Conservation (phyloP, 1,140 invertebrate genomes). For the Heliconius nattereri region DNA sequence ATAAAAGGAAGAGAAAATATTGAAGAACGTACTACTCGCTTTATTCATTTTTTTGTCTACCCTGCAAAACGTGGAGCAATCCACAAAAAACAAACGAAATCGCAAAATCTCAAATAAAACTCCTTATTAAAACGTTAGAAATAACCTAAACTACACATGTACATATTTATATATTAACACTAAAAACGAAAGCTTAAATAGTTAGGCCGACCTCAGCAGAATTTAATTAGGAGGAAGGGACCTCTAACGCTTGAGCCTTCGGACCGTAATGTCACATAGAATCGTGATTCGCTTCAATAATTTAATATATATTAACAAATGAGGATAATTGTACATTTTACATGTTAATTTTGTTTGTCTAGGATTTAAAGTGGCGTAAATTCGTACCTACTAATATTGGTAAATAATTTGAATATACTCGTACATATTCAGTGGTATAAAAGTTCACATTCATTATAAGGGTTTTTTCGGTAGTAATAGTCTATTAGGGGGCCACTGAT, state of each 20-base stretch:
- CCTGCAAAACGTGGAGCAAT: not conserved
- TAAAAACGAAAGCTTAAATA: slow-evolving; percentile 5
- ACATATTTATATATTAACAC: not conserved
- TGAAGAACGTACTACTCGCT: too few species aligned
- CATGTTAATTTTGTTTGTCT: not conserved
- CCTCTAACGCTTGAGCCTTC: slow-evolving; percentile 22
- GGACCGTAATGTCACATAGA: slow-evolving; percentile 26
- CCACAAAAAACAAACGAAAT: not conserved
- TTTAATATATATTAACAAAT: slow-evolving; percentile 21
- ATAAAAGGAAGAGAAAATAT: too few species aligned
- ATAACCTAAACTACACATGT: not conserved
- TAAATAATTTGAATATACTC: not conserved
- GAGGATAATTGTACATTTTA: slow-evolving; percentile 8
- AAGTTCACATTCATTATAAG: not conserved
- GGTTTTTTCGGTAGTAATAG: too few species aligned
- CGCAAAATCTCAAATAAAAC: not conserved
- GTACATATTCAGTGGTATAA: not conserved
- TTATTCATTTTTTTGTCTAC: not conserved
- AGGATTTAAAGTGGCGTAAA: not conserved
- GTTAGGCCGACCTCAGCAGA: slow-evolving; percentile 16
- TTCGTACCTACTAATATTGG: not conserved
- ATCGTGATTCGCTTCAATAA: slow-evolving; percentile 24
- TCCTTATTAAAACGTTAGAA: not conserved
- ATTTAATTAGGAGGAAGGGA: slow-evolving; percentile 30
- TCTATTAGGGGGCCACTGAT: too few species aligned